Percentiles rank a stretch among this genome's conserved stretches.
Conservation (phyloP, 2,797 vertebrate species). For the Takifugu rubripes region DNA sequence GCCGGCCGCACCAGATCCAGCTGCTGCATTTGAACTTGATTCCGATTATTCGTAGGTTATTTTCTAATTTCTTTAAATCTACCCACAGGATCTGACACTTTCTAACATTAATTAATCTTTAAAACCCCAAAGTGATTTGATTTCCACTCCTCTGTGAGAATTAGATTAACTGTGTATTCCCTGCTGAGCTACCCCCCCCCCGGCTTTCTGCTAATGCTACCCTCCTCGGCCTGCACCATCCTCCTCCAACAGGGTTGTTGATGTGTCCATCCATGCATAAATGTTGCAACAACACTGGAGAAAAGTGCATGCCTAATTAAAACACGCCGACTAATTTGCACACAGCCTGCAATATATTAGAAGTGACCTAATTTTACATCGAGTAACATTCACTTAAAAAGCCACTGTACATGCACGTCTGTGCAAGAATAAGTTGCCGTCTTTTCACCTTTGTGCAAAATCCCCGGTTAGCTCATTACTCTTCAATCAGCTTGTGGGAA, state of each 20-base stretch:
- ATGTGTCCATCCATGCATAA: conserved; percentile 24
- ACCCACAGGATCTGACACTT: conserved; percentile 6
- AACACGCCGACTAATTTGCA: not conserved
- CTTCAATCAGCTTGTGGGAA: conserved; percentile 36
- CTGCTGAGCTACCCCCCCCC: conserved; percentile 45
- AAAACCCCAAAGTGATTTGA: conserved; percentile 18
- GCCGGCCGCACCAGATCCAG: conserved; percentile 40
- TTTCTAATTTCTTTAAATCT: conserved; percentile 1
- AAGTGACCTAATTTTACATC: conserved; percentile 9
- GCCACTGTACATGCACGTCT: not conserved
- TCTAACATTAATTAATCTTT: conserved; percentile 28
- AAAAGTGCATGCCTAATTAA: conserved; percentile 31
- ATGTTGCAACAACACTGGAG: conserved; percentile 32
- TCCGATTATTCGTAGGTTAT: conserved; percentile 24
- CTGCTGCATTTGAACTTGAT: conserved; percentile 45
- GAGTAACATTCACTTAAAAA: not conserved
- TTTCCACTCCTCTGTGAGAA: conserved; percentile 35
- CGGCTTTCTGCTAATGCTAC: conserved; percentile 40
- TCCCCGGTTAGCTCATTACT: conserved; percentile 46
- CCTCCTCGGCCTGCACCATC: not conserved
- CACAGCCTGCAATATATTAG: too few relatives aligned
- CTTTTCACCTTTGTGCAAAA: conserved; percentile 27
- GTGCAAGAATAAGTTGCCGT: not conserved
- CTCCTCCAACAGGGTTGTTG: conserved; percentile 38
- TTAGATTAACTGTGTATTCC: conserved; percentile 53